A percentile compares a stretch with the other conserved stretches of the same genome.
These are phyloP conservation scores for Rhopilema esculentum DNA, from an alignment of 30 jellyfish, hydroid and myxozoan species.

Conservation along the genomic window DNA sequence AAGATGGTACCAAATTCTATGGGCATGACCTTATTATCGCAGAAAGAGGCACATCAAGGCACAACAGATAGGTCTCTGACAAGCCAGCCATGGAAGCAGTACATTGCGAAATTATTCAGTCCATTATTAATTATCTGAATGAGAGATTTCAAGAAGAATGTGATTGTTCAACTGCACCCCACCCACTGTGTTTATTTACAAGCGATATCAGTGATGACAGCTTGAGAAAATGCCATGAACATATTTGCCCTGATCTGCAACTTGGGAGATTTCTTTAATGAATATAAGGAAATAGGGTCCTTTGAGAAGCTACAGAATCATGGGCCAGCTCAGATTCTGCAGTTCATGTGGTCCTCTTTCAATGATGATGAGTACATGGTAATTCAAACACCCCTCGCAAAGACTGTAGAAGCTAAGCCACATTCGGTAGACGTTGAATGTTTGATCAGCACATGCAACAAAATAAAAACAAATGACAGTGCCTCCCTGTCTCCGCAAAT, in stretches of 20 bases:
- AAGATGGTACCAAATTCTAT: neutral
- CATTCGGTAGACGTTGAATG: no score
- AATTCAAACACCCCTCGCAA: no score
- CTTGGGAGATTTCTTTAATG: no score
- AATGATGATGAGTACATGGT: no score
- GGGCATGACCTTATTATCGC: neutral
- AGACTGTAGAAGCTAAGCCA: no score
- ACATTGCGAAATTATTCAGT: neutral
- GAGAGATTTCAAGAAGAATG: neutral
- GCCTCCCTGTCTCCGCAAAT: no score
- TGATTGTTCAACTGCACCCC: neutral
- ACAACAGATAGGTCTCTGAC: neutral
- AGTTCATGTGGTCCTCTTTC: no score
- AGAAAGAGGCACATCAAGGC: neutral
- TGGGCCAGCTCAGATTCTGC: no score
- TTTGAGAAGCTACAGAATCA: no score
- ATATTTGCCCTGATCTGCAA: neutral
- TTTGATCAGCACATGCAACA: no score
- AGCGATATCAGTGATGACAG: neutral
- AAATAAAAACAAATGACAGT: no score
- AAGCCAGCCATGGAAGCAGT: neutral
- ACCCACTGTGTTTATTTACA: neutral
- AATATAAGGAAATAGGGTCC: no score
- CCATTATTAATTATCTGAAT: neutral
- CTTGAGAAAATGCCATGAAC: constrained; percentile 1